These are phyloP conservation scores for Biston betularia DNA, from an alignment of 2,888 invertebrate genomes.

Conservation along the genomic window DNA sequence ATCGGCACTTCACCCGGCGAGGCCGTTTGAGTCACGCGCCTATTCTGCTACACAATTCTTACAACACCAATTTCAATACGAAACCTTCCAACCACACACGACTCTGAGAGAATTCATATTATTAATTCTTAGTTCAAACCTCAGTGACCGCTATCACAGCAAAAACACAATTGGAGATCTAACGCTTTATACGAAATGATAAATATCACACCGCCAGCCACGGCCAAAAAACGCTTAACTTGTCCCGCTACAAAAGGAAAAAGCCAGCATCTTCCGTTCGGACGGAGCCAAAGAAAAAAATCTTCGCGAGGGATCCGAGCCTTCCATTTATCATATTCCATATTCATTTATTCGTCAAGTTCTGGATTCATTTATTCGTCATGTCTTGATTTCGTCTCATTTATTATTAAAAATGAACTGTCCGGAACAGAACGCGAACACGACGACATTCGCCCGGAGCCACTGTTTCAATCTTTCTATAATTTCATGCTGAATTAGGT, in stretches of 20 bases:
- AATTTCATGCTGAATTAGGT: slow-evolving; percentile 83
- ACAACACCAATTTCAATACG: slow-evolving; percentile 11
- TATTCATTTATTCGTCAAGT: slow-evolving; percentile 87
- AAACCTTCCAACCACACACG: slow-evolving; percentile 26
- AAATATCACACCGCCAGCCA: slow-evolving; percentile 80
- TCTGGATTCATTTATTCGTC: slow-evolving; percentile 87
- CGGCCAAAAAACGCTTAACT: slow-evolving; percentile 85
- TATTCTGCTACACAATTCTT: slow-evolving; percentile 20
- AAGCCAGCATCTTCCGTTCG: slow-evolving; percentile 86
- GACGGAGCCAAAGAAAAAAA: slow-evolving; percentile 84
- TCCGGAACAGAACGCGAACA: slow-evolving; percentile 78
- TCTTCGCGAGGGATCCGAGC: slow-evolving; percentile 83
- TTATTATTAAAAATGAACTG: slow-evolving; percentile 88
- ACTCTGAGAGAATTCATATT: slow-evolving; percentile 34
- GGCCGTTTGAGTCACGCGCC: slow-evolving; percentile 61
- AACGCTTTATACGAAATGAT: slow-evolving; percentile 82
- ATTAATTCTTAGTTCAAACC: slow-evolving; percentile 47
- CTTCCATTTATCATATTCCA: slow-evolving; percentile 86
- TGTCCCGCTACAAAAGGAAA: slow-evolving; percentile 85
- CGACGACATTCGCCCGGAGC: slow-evolving; percentile 74
- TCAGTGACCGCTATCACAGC: slow-evolving; percentile 67
- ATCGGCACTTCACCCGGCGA: slow-evolving; percentile 64
- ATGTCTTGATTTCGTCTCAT: slow-evolving; percentile 87
- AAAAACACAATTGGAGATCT: slow-evolving; percentile 74
- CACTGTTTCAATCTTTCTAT: slow-evolving; percentile 83